phyloP scores from a whole-genome alignment of 2,888 invertebrate species.

The Plebejus anna region DNA sequence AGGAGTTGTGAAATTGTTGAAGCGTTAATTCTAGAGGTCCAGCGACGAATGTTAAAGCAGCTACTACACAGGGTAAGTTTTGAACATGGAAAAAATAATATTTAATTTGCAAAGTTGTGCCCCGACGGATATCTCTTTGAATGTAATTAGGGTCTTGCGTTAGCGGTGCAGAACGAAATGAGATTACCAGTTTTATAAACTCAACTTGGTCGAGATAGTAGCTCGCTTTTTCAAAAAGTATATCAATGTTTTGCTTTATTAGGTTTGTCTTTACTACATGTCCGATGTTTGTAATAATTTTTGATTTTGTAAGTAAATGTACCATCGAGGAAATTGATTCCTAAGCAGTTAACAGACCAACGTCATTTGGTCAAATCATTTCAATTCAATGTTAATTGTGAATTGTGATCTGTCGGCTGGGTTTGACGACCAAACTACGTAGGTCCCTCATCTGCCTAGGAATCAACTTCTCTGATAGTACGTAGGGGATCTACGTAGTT shows the following conservation, averaged over 20 bases:
- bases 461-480: no score
- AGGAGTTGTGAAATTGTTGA: constrained; percentile 78
- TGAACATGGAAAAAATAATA: constrained; percentile 58
- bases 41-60: constrained; percentile 75
- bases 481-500: no score
- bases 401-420: no score
- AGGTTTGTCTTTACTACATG: not conserved
- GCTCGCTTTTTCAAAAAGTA: not conserved
- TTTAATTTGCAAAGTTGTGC: constrained; percentile 58
- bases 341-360: no score
- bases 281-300: not conserved
- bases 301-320: not conserved
- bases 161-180: constrained; percentile 26
- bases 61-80: constrained; percentile 51
- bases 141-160: constrained; percentile 44
- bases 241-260: not conserved
- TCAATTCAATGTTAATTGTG: no score
- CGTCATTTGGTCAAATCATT: no score
- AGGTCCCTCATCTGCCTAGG: no score
- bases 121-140: constrained; percentile 44
- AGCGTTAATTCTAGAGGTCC: constrained; percentile 78
- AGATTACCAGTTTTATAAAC: constrained; percentile 26
- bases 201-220: constrained; percentile 8
- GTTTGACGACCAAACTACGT: no score
- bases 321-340: no score